Evolutionary conservation across 2,888 invertebrate genomes (phyloP).

Genomic region (Ichneumon xanthorius): DNA sequence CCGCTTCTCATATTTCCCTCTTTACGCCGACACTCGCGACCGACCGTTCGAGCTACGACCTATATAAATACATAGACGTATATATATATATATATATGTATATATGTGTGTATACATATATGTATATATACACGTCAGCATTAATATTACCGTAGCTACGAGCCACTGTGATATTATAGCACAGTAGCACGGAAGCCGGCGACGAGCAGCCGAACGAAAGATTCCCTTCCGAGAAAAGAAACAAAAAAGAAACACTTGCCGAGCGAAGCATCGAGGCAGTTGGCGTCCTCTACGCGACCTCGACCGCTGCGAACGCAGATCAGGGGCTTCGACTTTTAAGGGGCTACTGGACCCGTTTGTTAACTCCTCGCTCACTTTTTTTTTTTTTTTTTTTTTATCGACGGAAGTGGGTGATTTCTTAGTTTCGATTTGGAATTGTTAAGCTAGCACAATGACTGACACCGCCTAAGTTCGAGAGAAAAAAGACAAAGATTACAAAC

Average conservation of each 20-base stretch:
- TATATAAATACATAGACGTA: neutral
- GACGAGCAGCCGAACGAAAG: conserved; percentile 36
- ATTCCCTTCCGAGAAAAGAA: conserved; percentile 23
- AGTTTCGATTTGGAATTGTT: too few relatives aligned
- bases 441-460: too few relatives aligned
- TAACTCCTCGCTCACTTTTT: neutral
- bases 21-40: neutral
- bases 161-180: conserved; percentile 10
- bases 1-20: conserved; percentile 17
- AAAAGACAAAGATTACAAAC: too few relatives aligned
- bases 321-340: conserved; percentile 12
- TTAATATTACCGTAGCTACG: conserved; percentile 22
- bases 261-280: conserved; percentile 18
- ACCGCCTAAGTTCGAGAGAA: too few relatives aligned
- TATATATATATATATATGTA: neutral
- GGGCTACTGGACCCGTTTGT: neutral
- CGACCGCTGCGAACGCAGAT: neutral
- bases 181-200: conserved; percentile 4
- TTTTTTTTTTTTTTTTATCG: neutral
- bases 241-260: conserved; percentile 15
- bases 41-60: neutral
- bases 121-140: neutral
- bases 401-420: too few relatives aligned
- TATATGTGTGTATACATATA: neutral
- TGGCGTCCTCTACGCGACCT: neutral